Conservation (phyloP, 2,797 vertebrate species). For the Pipistrellus nathusii region DNA sequence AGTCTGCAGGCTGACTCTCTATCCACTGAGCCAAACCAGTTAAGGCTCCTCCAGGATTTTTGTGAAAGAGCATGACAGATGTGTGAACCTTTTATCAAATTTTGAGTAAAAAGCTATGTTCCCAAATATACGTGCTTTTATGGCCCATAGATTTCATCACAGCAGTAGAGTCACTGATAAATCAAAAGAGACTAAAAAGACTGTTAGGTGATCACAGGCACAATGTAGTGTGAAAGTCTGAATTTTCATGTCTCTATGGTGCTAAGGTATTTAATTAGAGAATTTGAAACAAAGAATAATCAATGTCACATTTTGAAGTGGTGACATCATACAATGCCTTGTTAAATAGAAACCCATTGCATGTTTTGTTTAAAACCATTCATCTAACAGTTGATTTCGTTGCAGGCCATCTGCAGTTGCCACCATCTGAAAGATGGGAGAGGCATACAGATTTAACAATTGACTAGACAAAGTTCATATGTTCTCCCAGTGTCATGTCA, state of each 20-base stretch:
- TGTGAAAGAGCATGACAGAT: not conserved
- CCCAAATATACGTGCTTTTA: not conserved
- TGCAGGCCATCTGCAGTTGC: not conserved
- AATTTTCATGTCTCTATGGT: not conserved
- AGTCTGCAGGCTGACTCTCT: too few species aligned
- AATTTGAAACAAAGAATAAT: slow-evolving; percentile 53
- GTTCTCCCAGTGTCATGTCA: slow-evolving; percentile 22
- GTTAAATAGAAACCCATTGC: slow-evolving; percentile 43
- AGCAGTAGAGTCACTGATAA: not conserved
- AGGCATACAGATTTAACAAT: slow-evolving; percentile 45
- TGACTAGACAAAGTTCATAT: slow-evolving; percentile 47
- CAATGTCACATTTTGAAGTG: not conserved
- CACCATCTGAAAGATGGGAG: slow-evolving; percentile 12
- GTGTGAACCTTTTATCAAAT: not conserved
- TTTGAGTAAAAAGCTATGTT: not conserved
- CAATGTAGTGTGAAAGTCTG: not conserved
- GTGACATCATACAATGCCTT: slow-evolving; percentile 18
- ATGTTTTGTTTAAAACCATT: slow-evolving; percentile 59
- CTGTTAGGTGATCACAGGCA: not conserved
- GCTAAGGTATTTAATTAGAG: slow-evolving; percentile 34
- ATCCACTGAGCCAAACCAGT: too few species aligned
- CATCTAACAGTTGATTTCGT: slow-evolving; percentile 37
- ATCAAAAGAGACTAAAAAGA: not conserved
- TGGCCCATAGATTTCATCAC: not conserved
- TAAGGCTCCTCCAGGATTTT: not conserved